Evolutionary conservation across 2,888 invertebrate species (phyloP).

Genomic region (Latrodectus hesperus): DNA sequence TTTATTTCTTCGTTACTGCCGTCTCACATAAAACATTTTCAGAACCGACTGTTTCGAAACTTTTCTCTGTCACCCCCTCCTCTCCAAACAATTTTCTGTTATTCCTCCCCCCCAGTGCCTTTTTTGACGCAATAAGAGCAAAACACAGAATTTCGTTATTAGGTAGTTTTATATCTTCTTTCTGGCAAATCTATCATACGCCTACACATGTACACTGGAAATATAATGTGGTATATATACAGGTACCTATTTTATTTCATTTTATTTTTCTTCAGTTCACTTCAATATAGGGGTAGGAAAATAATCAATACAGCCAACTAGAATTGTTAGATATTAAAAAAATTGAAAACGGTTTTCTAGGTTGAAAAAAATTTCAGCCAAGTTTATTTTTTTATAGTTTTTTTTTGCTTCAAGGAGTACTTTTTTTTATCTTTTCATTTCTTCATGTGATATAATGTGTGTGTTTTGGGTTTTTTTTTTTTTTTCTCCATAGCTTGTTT

Average conservation of each 20-base stretch:
- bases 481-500: constrained; percentile 10
- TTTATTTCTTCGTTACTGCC: background rate
- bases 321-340: constrained; percentile 62
- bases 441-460: constrained; percentile 11
- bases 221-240: constrained; percentile 33
- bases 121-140: constrained; percentile 63
- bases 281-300: constrained; percentile 11
- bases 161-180: constrained; percentile 56
- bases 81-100: constrained; percentile 19
- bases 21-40: constrained; percentile 52
- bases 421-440: constrained; percentile 15
- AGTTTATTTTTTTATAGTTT: background rate
- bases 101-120: background rate
- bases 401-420: constrained; percentile 11
- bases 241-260: constrained; percentile 22
- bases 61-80: background rate
- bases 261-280: constrained; percentile 37
- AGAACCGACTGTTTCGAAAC: constrained; percentile 34
- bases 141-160: constrained; percentile 45
- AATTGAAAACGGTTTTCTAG: constrained; percentile 52
- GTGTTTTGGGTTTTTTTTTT: constrained; percentile 36
- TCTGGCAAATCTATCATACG: constrained; percentile 1
- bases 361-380: too few species aligned
- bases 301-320: constrained; percentile 54
- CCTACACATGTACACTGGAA: constrained; percentile 7